Evolutionary conservation across 1,140 invertebrate genomes (phyloP).

Genomic region (Orussus abietinus): DNA sequence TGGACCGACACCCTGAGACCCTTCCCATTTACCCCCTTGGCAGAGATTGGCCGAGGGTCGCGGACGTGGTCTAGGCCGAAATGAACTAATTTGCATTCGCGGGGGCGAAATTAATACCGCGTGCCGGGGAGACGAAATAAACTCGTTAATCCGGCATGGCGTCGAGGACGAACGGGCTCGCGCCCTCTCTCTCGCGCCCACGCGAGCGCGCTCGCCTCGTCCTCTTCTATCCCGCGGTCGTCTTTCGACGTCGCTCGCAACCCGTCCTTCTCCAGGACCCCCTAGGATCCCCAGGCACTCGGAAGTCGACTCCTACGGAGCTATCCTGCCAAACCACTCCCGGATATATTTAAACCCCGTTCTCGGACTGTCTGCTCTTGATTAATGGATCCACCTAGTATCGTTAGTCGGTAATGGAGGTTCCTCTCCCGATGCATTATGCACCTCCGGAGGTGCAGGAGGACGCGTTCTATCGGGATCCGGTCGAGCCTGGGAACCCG

Average conservation of each 20-base stretch:
- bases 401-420: too few relatives aligned
- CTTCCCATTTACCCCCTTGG: too few relatives aligned
- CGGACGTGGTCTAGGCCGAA: too few relatives aligned
- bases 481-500: too few relatives aligned
- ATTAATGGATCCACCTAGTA: background rate
- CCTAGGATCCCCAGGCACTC: background rate
- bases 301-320: background rate
- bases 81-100: background rate
- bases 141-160: constrained; percentile 1
- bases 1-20: too few relatives aligned
- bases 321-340: background rate
- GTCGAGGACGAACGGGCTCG: background rate
- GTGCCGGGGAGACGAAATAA: background rate
- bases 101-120: background rate
- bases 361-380: background rate
- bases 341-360: background rate
- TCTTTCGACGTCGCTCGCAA: background rate
- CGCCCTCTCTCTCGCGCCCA: background rate
- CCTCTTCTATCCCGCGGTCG: background rate
- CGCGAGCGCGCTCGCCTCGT: background rate
- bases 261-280: background rate
- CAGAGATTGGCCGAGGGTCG: too few relatives aligned
- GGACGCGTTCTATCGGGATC: too few relatives aligned
- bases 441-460: too few relatives aligned
- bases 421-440: too few relatives aligned